Base-by-base conservation (phyloP, 1,140 invertebrate genomes). In the Tribolium madens region DNA sequence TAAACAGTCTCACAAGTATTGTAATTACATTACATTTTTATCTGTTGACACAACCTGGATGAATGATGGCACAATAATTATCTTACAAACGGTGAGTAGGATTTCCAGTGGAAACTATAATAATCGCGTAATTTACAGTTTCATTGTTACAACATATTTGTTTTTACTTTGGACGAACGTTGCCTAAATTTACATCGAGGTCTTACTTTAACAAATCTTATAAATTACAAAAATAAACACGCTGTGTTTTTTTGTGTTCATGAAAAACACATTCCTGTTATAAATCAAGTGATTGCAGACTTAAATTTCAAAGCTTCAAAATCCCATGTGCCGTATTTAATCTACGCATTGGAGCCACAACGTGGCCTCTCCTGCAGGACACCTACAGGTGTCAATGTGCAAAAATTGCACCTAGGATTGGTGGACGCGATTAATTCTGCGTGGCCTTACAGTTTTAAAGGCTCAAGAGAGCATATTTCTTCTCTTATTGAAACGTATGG, bases 401-500 rank as follows among this genome's bases (percentile, higher is more conserved):
- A 33, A 12, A 33, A 64, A 33, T 13, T 64, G 26, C n/a, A 64
- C 10, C 4, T 17, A 17, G 10, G 13, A 13, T 31, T 64, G 12
- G 26, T n/a, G n/a, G 26, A 31, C 2, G 9, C 33, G 6, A 64
- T 64, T 12, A 33, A 64, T 33, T 33, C 21, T 1, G 57, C 31
- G 7, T 64, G 57, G 57, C 57, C 57, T 10, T 12, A 64, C 26
- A 64, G 36, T 5, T 64, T 13, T 14, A 57, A 57, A 50, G 81
- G 79, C 4, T 83, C 84, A 9, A 78, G 81, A 31, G 52, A 71
- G 42, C 84, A 83, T 74, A 50, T 85, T 13, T 21, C 70, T 9
- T 73, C 60, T 14, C 60, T 83, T 7, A 77, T 85, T 46, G 60
- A 80, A 53, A 78, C 78, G 21, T 84, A 84, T 74, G 81, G 80